Percentiles rank a stretch among this genome's conserved stretches.
phyloP scores from a whole-genome alignment of 2,888 invertebrate species.

The Glaucopsyche alexis region DNA sequence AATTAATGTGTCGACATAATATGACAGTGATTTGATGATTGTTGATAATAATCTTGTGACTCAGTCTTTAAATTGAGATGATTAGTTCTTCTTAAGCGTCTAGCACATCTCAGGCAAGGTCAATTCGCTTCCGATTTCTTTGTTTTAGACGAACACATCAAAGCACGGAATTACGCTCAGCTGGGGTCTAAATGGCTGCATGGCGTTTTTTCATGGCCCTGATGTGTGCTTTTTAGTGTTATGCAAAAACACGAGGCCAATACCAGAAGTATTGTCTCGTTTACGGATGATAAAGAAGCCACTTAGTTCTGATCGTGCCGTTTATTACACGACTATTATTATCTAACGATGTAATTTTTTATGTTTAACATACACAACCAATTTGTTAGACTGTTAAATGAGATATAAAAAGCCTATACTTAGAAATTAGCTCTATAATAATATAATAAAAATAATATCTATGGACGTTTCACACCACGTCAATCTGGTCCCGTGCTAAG shows the following conservation, averaged over 20 bases:
- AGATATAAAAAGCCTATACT: neutral
- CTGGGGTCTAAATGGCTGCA: slow-evolving; percentile 69
- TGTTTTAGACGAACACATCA: slow-evolving; percentile 58
- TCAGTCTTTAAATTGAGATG: neutral
- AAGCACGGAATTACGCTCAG: slow-evolving; percentile 72
- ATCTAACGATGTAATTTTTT: slow-evolving; percentile 11
- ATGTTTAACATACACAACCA: neutral
- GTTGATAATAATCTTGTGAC: neutral
- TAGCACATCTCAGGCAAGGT: slow-evolving; percentile 51
- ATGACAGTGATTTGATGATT: slow-evolving; percentile 15
- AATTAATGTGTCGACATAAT: neutral
- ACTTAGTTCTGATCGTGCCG: slow-evolving; percentile 40
- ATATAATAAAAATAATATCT: too few species aligned
- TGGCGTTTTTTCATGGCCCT: slow-evolving; percentile 60
- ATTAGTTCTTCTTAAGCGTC: neutral
- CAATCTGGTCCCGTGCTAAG: too few species aligned
- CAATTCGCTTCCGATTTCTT: slow-evolving; percentile 65
- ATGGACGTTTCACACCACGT: too few species aligned
- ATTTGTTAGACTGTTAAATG: slow-evolving; percentile 2
- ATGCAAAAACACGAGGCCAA: slow-evolving; percentile 57
- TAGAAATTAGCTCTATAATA: neutral
- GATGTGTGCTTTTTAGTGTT: slow-evolving; percentile 53
- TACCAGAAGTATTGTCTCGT: slow-evolving; percentile 43
- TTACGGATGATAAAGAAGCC: slow-evolving; percentile 44
- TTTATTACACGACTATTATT: slow-evolving; percentile 36